Evolutionary conservation across 2,797 vertebrate genomes (phyloP).

Genomic region (Phrynocephalus guinanensis): DNA sequence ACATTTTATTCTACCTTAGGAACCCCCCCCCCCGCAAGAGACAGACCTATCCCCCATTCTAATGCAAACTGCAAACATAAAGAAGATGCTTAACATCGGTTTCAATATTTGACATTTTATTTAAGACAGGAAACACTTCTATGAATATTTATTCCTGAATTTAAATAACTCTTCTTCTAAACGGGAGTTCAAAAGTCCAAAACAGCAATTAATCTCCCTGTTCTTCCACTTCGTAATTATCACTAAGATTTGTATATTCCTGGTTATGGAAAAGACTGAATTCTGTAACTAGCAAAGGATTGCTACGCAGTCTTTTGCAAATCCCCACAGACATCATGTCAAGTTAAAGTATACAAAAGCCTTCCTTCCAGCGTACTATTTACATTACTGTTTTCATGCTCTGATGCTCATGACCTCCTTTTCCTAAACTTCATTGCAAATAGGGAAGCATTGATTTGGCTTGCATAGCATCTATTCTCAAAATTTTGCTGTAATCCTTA

Average conservation of each 20-base stretch:
- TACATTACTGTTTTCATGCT: background rate
- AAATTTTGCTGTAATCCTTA: constrained; percentile 11
- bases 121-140: constrained; percentile 16
- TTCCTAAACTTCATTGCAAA: background rate
- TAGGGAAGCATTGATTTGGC: background rate
- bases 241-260: constrained; percentile 9
- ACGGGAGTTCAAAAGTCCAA: constrained; percentile 14
- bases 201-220: background rate
- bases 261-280: background rate
- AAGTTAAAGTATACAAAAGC: background rate
- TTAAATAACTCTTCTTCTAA: background rate
- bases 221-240: constrained; percentile 12
- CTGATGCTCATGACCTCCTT: background rate
- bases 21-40: background rate
- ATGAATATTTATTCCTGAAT: constrained; percentile 25
- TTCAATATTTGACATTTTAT: constrained; percentile 22
- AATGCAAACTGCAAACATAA: constrained; percentile 4
- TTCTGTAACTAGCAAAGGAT: background rate
- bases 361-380: background rate
- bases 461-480: background rate
- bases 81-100: constrained; percentile 13
- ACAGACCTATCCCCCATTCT: constrained; percentile 4
- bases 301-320: background rate
- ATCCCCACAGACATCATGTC: background rate
- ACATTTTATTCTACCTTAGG: background rate